Evolutionary conservation across 2,888 invertebrate genomes (phyloP).

Genomic region (Antitype chi): DNA sequence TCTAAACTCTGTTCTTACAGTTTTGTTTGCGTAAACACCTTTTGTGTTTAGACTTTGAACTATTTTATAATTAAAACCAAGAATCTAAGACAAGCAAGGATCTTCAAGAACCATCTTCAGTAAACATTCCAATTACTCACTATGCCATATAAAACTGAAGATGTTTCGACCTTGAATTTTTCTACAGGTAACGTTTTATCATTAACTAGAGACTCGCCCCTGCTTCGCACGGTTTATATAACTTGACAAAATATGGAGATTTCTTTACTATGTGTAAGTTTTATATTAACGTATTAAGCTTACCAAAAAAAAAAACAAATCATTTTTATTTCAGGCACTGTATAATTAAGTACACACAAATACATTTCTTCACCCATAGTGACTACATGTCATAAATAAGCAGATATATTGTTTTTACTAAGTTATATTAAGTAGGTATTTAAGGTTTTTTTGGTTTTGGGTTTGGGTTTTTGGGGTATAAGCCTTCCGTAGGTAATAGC

Average conservation of each 20-base stretch:
- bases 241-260: background rate
- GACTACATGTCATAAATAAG: too few relatives aligned
- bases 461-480: too few relatives aligned
- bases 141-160: conserved; percentile 3
- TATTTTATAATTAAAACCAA: conserved; percentile 8
- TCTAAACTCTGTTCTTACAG: conserved; percentile 12
- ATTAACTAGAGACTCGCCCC: conserved; percentile 1
- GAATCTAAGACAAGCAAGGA: background rate
- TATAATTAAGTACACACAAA: too few relatives aligned
- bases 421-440: too few relatives aligned
- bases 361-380: too few relatives aligned
- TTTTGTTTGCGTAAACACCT: conserved; percentile 32
- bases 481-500: too few relatives aligned
- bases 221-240: background rate
- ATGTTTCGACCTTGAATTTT: background rate
- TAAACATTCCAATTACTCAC: background rate
- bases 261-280: background rate
- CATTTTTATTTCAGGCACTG: too few relatives aligned
- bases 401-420: too few relatives aligned
- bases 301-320: too few relatives aligned
- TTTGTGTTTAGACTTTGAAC: conserved; percentile 28
- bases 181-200: background rate
- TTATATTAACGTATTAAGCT: background rate
- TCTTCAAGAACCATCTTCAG: background rate
- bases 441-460: too few relatives aligned